Conservation (phyloP, 1,140 invertebrate species). For the Pseudobourletiella spinata region DNA sequence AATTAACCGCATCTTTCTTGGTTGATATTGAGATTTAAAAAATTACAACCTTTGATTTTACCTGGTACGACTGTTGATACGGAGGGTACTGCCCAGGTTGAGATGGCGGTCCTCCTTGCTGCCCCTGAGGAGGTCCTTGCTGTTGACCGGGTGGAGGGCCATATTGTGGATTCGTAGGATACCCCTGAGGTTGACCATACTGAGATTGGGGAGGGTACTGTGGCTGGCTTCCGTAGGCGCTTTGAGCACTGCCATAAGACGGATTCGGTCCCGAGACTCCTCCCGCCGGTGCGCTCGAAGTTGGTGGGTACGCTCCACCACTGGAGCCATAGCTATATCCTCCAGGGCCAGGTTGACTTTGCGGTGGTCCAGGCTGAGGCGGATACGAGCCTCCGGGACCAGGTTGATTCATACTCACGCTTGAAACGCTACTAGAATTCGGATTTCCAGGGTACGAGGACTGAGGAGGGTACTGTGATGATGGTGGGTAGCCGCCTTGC, state of each 20-base stretch:
- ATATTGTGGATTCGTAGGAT: conserved; percentile 20
- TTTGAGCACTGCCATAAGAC: conserved; percentile 11
- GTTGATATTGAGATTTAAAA: too few relatives aligned
- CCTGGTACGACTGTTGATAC: conserved; percentile 30
- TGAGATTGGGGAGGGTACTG: conserved; percentile 22
- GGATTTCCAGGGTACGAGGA: conserved; percentile 16
- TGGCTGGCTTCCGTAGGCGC: conserved; percentile 17
- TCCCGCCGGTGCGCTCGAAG: conserved; percentile 14
- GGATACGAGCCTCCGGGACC: conserved; percentile 3
- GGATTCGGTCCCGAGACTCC: conserved; percentile 1
- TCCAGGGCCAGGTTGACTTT: neutral
- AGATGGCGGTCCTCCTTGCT: conserved; percentile 16
- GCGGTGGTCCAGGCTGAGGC: conserved; percentile 1
- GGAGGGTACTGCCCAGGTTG: conserved; percentile 27
- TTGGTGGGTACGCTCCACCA: conserved; percentile 19
- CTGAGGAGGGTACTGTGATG: conserved; percentile 13
- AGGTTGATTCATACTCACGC: conserved; percentile 6
- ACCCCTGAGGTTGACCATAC: conserved; percentile 21
- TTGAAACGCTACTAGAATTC: conserved; percentile 13
- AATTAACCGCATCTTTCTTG: too few relatives aligned
- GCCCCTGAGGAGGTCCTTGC: conserved; percentile 11
- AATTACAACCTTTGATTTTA: neutral
- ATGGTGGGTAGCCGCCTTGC: conserved; percentile 21
- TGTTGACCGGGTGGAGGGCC: conserved; percentile 6
- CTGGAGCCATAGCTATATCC: neutral